Base-by-base conservation (phyloP, 2,888 invertebrate genomes). In the Coenonympha arcania region DNA sequence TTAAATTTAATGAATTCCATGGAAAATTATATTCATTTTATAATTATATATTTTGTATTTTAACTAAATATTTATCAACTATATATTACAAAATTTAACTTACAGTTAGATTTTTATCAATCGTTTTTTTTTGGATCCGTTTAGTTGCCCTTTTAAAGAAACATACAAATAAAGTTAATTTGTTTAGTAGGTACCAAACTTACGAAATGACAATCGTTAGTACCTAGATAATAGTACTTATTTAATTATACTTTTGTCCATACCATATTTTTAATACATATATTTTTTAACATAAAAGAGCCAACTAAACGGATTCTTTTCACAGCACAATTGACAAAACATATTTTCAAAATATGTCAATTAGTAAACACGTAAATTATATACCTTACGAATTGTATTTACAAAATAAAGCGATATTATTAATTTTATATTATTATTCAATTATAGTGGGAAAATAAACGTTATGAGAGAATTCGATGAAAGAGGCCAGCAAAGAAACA, bases 311-410 rank as follows among this genome's bases (percentile, higher is more conserved):
- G 54, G 71, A 64, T 69, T 55, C 58, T n/a, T 61, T 63, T 86
- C 85, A 85, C 83, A 84, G 83, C 82, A 83, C 86, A 85, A 86
- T 85, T 84, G 86, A 86, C 80, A 85, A 84, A 85, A 84, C 82
- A 84, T 83, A 85, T 84, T 84, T 85, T 84, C 77, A 75, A 85
- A 84, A 85, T 84, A 85, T 85, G 83, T 82, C 74, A 76, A 80
- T 76, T 74, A 79, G 69, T 83, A 83, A 83, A 83, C 79, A 82
- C 76, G 77, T 81, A 82, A 78, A 80, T 51, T 37, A 47, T 79
- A 79, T 79, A 82, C 77, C 84, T 84, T 84, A 85, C 62, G 78
- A 69, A 77, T 75, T 82, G 75, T 86, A 85, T 85, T 76, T 86
- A 85, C 84, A 86, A 83, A 83, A 82, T 79, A 78, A 83, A 80